A percentile compares a stretch with the other conserved stretches of the same genome.
phyloP scores from a whole-genome alignment of 2,888 invertebrate genomes.

The Drosophila robusta region DNA sequence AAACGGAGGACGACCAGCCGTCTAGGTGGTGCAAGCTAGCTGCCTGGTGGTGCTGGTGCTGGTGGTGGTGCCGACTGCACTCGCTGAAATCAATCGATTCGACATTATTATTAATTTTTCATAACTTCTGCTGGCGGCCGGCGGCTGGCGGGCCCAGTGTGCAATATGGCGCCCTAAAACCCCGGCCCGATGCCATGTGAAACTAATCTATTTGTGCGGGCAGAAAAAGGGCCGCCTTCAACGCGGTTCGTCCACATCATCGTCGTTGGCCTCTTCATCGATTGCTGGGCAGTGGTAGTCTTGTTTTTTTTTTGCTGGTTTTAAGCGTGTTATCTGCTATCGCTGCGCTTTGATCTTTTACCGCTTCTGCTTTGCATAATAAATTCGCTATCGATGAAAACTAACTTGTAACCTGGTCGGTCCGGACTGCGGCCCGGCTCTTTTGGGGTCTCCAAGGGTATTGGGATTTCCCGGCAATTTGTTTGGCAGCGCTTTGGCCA shows the following conservation, averaged over 20 bases:
- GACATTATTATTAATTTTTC: slow-evolving; percentile 85
- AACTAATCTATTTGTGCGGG: slow-evolving; percentile 82
- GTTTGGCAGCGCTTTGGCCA: slow-evolving; percentile 62
- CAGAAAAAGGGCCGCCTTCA: slow-evolving; percentile 51
- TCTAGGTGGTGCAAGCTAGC: slow-evolving; percentile 60
- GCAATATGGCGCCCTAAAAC: slow-evolving; percentile 79
- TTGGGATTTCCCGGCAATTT: slow-evolving; percentile 77
- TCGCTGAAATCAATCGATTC: slow-evolving; percentile 84
- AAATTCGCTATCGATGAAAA: slow-evolving; percentile 79
- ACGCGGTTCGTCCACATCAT: slow-evolving; percentile 12
- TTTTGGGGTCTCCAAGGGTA: slow-evolving; percentile 25
- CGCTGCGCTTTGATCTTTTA: slow-evolving; percentile 78
- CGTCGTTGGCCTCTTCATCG: slow-evolving; percentile 43
- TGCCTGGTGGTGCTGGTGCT: slow-evolving; percentile 33
- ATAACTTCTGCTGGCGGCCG: slow-evolving; percentile 83
- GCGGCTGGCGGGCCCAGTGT: slow-evolving; percentile 65
- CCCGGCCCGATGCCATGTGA: slow-evolving; percentile 73
- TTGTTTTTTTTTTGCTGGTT: slow-evolving; percentile 1
- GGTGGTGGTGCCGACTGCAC: slow-evolving; percentile 33
- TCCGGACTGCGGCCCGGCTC: slow-evolving; percentile 18
- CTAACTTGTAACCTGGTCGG: slow-evolving; percentile 67
- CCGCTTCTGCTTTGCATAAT: slow-evolving; percentile 81
- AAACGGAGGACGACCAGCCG: slow-evolving; percentile 63
- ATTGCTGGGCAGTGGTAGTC: slow-evolving; percentile 15
- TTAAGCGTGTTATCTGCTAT: slow-evolving; percentile 76